Conservation (phyloP, 2,888 invertebrate species). For the Julus scandinavius region DNA sequence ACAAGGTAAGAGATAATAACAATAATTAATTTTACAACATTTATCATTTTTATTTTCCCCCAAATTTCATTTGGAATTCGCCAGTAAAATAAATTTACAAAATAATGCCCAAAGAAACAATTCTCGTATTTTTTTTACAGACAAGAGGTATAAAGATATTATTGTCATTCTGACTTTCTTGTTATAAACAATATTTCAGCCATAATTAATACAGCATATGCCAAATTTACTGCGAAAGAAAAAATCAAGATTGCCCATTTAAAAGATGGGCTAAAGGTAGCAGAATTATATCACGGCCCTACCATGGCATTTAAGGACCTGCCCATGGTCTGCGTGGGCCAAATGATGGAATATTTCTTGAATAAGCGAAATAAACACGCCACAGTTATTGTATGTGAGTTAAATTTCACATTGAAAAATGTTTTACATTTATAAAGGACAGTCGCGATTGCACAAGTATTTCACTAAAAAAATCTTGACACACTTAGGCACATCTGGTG, state of each 20-base stretch:
- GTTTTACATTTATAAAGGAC: neutral
- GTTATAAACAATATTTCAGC: no score
- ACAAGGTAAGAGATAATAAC: constrained; percentile 60
- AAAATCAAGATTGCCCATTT: constrained; percentile 62
- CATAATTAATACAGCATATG: constrained; percentile 62
- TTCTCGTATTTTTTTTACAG: neutral
- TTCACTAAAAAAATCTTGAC: no score
- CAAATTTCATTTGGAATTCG: neutral
- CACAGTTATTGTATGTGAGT: constrained; percentile 63
- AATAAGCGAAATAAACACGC: constrained; percentile 63
- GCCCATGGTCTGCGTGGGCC: constrained; percentile 66
- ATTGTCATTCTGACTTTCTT: no score
- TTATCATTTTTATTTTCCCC: neutral
- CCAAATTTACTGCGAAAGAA: constrained; percentile 62
- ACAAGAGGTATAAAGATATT: neutral
- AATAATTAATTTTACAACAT: constrained; percentile 48
- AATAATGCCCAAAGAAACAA: neutral
- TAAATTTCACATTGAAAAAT: neutral
- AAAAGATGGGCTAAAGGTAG: constrained; percentile 64
- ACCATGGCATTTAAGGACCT: constrained; percentile 69
- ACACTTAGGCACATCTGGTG: constrained; percentile 67
- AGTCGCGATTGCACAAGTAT: neutral
- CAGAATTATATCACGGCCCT: constrained; percentile 68
- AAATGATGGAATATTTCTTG: constrained; percentile 66
- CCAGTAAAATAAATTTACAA: no score